phyloP scores from a whole-genome alignment of 1,140 invertebrate species.

The Asobara japonica region DNA sequence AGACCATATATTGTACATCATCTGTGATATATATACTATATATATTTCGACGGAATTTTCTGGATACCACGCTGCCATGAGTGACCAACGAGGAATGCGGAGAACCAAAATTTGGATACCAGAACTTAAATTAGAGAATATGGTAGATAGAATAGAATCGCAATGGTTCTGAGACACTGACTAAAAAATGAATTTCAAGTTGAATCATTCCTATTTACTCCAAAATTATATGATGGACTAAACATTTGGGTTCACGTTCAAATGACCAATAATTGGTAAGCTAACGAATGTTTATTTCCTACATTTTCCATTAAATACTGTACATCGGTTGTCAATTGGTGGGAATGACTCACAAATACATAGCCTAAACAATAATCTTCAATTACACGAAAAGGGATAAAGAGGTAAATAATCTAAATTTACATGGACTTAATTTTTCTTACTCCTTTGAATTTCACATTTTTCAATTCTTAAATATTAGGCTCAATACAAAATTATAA shows the following conservation, averaged over 20 bases:
- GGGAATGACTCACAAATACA: slow-evolving; percentile 48
- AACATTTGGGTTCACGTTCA: not conserved
- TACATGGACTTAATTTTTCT: not conserved
- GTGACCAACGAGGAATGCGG: too few species aligned
- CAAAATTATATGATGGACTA: not conserved
- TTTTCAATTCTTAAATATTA: not conserved
- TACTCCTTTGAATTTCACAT: not conserved
- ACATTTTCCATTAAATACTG: slow-evolving; percentile 60
- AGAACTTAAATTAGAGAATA: too few species aligned
- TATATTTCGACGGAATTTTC: too few species aligned
- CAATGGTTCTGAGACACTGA: too few species aligned
- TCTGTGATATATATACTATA: too few species aligned
- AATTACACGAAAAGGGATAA: slow-evolving; percentile 2
- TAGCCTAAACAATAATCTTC: not conserved
- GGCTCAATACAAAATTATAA: not conserved
- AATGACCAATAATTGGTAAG: not conserved
- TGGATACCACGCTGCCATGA: too few species aligned
- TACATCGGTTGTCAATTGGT: slow-evolving; percentile 54
- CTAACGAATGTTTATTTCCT: slow-evolving; percentile 58
- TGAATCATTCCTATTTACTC: too few species aligned
- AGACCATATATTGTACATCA: too few species aligned
- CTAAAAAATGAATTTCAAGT: too few species aligned
- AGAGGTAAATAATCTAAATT: not conserved
- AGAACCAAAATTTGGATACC: too few species aligned
- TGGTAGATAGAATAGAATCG: too few species aligned